Evolutionary conservation across 1,140 invertebrate species (phyloP), one percentile per base, ranked within the genome.

Genomic region (Brachionus manjavacas): DNA sequence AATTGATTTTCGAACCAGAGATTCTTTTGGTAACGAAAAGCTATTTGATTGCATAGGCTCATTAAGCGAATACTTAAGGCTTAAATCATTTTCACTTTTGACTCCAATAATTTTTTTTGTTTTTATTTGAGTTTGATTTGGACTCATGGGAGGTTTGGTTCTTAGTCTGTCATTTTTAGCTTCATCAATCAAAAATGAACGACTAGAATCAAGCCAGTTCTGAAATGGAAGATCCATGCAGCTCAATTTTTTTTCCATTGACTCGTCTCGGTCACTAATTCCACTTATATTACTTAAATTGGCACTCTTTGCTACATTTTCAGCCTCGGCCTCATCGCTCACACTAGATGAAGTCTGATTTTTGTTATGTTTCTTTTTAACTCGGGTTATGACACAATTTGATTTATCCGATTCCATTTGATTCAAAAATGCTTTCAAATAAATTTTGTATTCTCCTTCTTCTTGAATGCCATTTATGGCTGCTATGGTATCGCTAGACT

Each of bases 361-460:
- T 25, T 76, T 76, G n/a, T 46, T 49, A 14, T 46, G 43, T 35
- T 68, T 81, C 25, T 81, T 81, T 64, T 81, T 81, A 25, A 81
- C 79, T 12, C 79, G 8, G 2, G 79, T 81, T n/a, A 81, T 81
- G 4, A 81, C 79, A 60, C 52, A 25, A 35, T 81, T 81, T 12
- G 79, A 81, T 41, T 81, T 81, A 0, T 60, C 79, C 39, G 79
- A 81, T 25, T 81, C 79, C 11, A 81, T 23, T 43, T 81, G 9
- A 12, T 23, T 31, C 4, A 60, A 35, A 76, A 76, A 76, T 4
- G 79, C 9, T 11, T 46, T 41, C 9, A 81, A 39, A 41, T 43
- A 81, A 43, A 81, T 81, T 25, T 43, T 60, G n/a, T 81, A 81
- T 20, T 81, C 79, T 14, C 79, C 79, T 64, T 81, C 79, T 81